Percentiles rank a stretch among this genome's conserved stretches.
phyloP scores from a whole-genome alignment of 2,797 vertebrate genomes.

The Pangasius mekongensis region DNA sequence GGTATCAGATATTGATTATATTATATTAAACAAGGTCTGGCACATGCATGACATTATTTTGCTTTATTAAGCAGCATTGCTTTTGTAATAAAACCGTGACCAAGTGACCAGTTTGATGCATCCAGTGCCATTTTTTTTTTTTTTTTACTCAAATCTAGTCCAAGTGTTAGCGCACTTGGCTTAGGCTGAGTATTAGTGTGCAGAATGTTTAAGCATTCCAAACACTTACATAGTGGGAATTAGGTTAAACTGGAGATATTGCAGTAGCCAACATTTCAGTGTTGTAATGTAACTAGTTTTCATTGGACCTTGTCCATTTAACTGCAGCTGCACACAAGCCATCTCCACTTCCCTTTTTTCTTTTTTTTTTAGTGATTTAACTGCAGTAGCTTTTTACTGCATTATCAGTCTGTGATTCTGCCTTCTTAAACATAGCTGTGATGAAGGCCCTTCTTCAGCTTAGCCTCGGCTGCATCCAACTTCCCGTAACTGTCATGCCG shows the following conservation, averaged over 20 bases:
- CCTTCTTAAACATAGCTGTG: neutral
- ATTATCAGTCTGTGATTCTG: conserved; percentile 2
- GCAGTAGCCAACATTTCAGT: neutral
- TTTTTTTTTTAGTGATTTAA: neutral
- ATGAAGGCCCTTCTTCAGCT: neutral
- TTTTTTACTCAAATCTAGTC: neutral
- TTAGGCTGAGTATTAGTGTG: neutral
- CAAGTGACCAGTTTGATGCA: neutral
- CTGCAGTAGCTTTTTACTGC: neutral
- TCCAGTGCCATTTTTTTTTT: neutral
- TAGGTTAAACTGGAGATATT: neutral
- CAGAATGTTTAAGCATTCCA: neutral
- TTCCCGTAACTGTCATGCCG: neutral
- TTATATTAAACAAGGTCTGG: too few relatives aligned
- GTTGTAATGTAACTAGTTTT: neutral
- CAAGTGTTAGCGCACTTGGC: neutral
- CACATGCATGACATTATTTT: too few relatives aligned
- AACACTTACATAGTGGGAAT: neutral
- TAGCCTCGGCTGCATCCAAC: neutral
- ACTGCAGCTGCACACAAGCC: neutral
- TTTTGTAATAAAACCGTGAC: neutral
- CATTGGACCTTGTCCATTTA: neutral
- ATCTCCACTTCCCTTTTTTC: neutral
- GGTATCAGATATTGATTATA: too few relatives aligned
- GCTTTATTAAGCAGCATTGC: neutral